Evolutionary conservation across 2,797 vertebrate species (phyloP).

Genomic region (Triplophysa yarkandensis): DNA sequence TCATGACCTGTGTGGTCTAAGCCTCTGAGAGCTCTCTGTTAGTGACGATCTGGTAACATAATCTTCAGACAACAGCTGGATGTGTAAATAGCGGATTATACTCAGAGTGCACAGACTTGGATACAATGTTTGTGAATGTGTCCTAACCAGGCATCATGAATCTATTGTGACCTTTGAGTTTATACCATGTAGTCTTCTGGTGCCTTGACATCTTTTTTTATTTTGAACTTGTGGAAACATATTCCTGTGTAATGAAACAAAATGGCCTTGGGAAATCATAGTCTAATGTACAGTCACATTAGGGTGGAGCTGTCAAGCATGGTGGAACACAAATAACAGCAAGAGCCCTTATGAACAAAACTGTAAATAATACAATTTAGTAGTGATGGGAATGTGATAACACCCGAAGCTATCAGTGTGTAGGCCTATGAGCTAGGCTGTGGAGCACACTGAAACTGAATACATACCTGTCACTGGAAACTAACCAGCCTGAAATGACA

Average conservation of each 20-base stretch:
- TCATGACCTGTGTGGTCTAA: constrained; percentile 20
- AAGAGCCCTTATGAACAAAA: constrained; percentile 55
- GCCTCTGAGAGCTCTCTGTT: constrained; percentile 27
- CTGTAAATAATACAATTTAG: constrained; percentile 60
- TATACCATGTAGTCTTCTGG: neutral
- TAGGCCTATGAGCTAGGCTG: constrained; percentile 44
- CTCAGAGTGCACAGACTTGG: constrained; percentile 18
- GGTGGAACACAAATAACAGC: neutral
- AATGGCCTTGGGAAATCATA: neutral
- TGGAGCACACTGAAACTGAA: constrained; percentile 35
- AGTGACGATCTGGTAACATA: constrained; percentile 11
- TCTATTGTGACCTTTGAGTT: neutral
- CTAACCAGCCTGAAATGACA: constrained; percentile 45
- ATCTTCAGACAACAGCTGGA: constrained; percentile 2
- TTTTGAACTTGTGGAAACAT: neutral
- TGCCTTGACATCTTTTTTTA: neutral
- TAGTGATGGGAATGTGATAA: constrained; percentile 59
- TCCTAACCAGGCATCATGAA: constrained; percentile 7
- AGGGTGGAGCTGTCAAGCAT: neutral
- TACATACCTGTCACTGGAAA: constrained; percentile 38
- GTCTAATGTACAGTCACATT: neutral
- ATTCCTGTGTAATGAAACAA: neutral
- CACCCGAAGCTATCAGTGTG: constrained; percentile 68
- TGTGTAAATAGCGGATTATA: constrained; percentile 21
- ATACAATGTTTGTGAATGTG: constrained; percentile 8